Evolutionary conservation across 2,113 vertebrate genomes (phyloP).

Genomic region (Catharus fuscescens): DNA sequence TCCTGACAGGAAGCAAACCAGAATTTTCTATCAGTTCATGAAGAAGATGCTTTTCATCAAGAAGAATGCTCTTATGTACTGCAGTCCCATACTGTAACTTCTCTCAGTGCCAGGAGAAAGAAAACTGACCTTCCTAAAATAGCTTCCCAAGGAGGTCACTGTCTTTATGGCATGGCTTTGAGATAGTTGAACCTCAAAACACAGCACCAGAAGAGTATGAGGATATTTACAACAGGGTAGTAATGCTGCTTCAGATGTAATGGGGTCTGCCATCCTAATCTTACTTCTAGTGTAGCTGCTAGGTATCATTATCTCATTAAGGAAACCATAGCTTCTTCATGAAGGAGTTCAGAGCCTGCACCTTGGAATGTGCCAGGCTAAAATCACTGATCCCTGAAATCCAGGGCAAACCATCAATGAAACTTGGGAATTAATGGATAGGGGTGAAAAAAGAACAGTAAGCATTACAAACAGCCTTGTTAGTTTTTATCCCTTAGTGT

Average conservation of each 20-base stretch:
- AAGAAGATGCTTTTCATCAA: background rate
- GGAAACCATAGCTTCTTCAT: background rate
- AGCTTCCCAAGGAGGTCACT: background rate
- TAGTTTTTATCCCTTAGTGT: background rate
- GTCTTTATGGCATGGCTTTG: background rate
- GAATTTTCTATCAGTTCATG: background rate
- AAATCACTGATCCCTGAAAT: background rate
- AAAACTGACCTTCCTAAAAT: background rate
- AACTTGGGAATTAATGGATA: background rate
- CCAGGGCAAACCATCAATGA: background rate
- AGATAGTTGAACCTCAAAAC: background rate
- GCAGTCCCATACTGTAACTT: background rate
- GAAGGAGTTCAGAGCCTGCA: background rate
- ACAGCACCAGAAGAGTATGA: background rate
- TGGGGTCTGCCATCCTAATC: background rate
- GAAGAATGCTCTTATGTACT: background rate
- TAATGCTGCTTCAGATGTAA: background rate
- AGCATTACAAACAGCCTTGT: background rate
- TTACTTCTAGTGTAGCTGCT: background rate
- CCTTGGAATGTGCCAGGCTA: background rate
- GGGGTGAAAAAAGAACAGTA: accelerated
- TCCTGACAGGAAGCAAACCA: background rate
- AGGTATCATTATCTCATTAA: background rate
- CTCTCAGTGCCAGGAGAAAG: background rate
- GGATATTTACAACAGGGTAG: background rate